Evolutionary conservation across 2,113 vertebrate species (phyloP).

Genomic region (Zosterops borbonicus): DNA sequence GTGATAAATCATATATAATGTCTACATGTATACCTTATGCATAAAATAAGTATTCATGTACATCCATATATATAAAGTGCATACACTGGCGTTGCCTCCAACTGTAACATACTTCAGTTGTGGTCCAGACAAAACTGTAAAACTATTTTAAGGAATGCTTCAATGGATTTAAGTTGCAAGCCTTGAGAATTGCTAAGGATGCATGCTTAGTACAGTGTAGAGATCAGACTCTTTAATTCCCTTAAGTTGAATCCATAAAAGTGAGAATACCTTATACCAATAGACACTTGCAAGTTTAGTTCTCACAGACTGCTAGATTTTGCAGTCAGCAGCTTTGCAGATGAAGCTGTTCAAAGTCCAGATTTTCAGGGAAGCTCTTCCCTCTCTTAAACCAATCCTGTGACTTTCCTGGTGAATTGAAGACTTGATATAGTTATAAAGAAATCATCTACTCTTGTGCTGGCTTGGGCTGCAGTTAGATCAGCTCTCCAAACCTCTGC

Average conservation of each 20-base stretch:
- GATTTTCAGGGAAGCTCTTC: neutral
- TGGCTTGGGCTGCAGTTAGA: neutral
- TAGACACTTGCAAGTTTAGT: neutral
- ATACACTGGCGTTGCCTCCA: neutral
- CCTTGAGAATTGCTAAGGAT: neutral
- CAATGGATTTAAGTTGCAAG: neutral
- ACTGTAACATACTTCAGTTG: neutral
- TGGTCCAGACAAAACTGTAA: neutral
- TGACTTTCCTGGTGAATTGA: neutral
- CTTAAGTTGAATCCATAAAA: neutral
- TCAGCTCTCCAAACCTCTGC: neutral
- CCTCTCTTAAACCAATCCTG: neutral
- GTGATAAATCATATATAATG: neutral
- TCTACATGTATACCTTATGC: neutral
- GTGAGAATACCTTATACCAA: neutral
- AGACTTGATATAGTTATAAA: neutral
- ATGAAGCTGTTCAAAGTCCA: neutral
- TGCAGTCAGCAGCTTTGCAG: neutral
- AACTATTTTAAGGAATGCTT: neutral
- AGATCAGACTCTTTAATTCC: neutral
- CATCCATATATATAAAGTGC: neutral
- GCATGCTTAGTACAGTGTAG: neutral
- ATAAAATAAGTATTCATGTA: neutral
- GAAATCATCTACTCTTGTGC: neutral
- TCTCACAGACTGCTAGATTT: neutral